phyloP scores from a whole-genome alignment of 2,888 invertebrate species.

The Plebejus melissa region DNA sequence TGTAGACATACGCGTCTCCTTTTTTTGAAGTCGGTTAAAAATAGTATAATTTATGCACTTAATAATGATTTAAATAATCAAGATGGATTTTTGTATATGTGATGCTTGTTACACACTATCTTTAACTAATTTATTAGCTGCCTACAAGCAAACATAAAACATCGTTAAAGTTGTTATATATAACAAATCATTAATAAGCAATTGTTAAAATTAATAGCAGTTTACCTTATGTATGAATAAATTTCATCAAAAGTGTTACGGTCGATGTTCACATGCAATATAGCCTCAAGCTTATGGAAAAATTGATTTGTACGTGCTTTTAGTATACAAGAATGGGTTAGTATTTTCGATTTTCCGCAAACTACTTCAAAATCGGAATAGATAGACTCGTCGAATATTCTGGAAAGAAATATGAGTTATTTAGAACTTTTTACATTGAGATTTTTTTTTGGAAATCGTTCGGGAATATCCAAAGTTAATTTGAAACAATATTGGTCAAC shows the following conservation, averaged over 20 bases:
- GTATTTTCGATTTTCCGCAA: constrained; percentile 77
- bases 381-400: constrained; percentile 80
- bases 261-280: constrained; percentile 73
- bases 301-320: constrained; percentile 79
- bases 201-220: constrained; percentile 25
- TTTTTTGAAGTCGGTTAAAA: background rate
- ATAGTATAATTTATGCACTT: background rate
- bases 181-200: background rate
- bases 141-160: too few species aligned
- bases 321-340: constrained; percentile 80
- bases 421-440: background rate
- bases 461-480: background rate
- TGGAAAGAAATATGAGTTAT: constrained; percentile 53
- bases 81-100: too few species aligned
- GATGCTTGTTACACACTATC: background rate
- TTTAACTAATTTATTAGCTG: background rate
- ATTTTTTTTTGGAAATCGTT: background rate
- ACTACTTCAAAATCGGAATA: constrained; percentile 80
- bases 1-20: too few species aligned
- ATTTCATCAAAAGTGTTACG: constrained; percentile 73
- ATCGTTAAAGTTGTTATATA: too few species aligned
- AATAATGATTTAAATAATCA: too few species aligned
- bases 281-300: constrained; percentile 75
- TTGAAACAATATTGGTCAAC: background rate
- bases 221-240: constrained; percentile 74